These are phyloP conservation scores for Sipha maydis DNA, from an alignment of 2,888 invertebrate species.

Conservation along the genomic window DNA sequence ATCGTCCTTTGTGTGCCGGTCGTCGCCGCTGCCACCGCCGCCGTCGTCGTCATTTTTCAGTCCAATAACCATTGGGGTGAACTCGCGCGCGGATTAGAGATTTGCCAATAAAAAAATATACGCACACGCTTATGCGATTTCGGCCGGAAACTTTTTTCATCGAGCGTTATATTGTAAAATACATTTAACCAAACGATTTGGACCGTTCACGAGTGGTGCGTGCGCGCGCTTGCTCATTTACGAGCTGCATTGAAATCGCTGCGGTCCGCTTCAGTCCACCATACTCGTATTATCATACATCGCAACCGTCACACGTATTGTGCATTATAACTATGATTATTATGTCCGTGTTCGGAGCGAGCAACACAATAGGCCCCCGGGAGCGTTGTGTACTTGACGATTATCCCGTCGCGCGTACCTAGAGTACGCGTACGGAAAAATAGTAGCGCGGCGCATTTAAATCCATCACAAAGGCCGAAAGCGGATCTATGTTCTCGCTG, in stretches of 20 bases:
- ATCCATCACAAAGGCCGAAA: not conserved
- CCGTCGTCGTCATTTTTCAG: constrained; percentile 6
- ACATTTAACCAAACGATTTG: not conserved
- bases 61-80: constrained; percentile 30
- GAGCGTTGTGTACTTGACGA: not conserved
- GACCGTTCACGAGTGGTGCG: not conserved
- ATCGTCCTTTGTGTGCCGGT: not conserved
- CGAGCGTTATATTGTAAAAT: too few relatives aligned
- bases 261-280: not conserved
- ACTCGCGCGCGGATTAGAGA: not conserved
- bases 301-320: too few relatives aligned
- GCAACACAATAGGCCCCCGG: not conserved
- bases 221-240: not conserved
- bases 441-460: too few relatives aligned
- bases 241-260: not conserved
- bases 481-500: not conserved
- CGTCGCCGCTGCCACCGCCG: not conserved
- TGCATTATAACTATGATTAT: too few relatives aligned
- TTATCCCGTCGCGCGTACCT: not conserved
- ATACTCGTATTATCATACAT: too few relatives aligned
- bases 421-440: not conserved
- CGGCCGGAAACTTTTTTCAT: not conserved
- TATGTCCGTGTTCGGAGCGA: too few relatives aligned
- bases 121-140: not conserved
- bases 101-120: not conserved